Base-by-base conservation (phyloP, 2,888 invertebrate species). In the Agrenia bidenticulata region DNA sequence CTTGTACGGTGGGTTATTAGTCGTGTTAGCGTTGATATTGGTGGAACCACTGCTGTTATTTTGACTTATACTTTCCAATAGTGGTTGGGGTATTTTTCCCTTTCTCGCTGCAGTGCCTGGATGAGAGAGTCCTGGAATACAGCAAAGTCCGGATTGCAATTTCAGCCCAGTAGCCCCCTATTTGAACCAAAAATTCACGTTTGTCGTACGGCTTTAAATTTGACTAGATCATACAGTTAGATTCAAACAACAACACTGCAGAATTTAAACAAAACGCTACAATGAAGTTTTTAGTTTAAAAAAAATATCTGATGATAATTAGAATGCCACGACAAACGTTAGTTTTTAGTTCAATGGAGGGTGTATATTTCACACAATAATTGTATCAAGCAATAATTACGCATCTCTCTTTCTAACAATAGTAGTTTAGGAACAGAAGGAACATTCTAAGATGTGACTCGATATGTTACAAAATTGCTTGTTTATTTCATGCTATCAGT, bases 121-220 rank as follows among this genome's bases (percentile, higher is more conserved):
- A 86, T 87, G 85, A 86, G 87, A 82, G 86, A 88, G 85, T 84
- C 87, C 87, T 85, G 89, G 89, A 86, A 90, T 89, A 85, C 89
- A 90, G 86, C 90, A 90, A 78, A 89, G 86, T 79, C 88, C 89
- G 19, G 62, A 62, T 68, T 90, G 86, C 85, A 86, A 85, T 82
- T 82, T 83, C 82, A 83, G 82, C 82, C 73, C 73, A 42, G 70
- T 64, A 26, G 64, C 72, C 58, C 67, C 74, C 73, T 74, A 70
- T 65, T 70, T 66, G 67, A 70, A 73, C 73, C 60, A 64, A 66
- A 68, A 71, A 66, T 61, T 66, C 53, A 61, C 68, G 54, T 42
- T 60, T 64, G 32, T 57, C 24, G 51, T 51, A 21, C 21, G 24
- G 51, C 24, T 51, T 23, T 51, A 4, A 2, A 51, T 19, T 51